Evolutionary conservation across 2,113 vertebrate genomes (phyloP).

Genomic region (Paradoxurus hermaphroditus): DNA sequence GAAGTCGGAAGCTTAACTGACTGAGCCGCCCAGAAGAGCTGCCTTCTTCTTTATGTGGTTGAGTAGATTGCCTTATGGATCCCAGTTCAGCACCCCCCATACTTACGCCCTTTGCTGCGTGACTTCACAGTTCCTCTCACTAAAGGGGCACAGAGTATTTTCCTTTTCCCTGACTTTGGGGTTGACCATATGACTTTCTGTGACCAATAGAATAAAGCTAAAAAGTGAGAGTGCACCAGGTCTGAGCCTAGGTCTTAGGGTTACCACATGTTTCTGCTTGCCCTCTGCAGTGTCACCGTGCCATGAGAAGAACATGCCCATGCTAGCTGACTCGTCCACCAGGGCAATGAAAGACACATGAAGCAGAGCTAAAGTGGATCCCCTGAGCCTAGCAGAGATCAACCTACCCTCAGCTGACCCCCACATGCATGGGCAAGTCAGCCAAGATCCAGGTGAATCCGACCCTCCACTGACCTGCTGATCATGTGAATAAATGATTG

Average conservation of each 20-base stretch:
- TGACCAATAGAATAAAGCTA: neutral
- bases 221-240: neutral
- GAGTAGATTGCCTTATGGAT: neutral
- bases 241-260: neutral
- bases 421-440: neutral
- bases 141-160: neutral
- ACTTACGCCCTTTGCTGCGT: neutral
- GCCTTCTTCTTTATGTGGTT: neutral
- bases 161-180: neutral
- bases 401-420: neutral
- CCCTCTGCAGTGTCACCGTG: neutral
- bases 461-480: neutral
- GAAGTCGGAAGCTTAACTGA: no score
- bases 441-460: neutral
- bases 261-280: neutral
- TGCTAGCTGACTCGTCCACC: neutral
- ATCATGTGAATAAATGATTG: neutral
- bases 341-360: neutral
- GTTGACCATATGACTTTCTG: neutral
- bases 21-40: neutral
- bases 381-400: neutral
- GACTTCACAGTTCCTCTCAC: neutral
- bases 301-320: neutral
- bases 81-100: neutral
- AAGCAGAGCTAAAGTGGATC: neutral